phyloP scores from a whole-genome alignment of 2,113 vertebrate species.

The Ptychochromis oligacanthus region DNA sequence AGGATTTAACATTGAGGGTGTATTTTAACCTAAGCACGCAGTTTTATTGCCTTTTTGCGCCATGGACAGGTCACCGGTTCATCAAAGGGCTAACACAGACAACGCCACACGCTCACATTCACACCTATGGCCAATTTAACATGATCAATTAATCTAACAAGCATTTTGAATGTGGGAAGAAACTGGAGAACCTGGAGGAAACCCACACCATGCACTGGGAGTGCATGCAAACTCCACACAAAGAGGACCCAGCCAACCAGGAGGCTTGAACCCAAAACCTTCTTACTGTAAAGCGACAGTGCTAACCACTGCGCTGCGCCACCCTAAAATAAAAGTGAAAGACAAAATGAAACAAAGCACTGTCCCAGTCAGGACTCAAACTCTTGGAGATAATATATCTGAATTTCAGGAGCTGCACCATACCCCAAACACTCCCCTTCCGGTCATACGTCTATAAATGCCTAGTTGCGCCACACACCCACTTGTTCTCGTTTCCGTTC shows the following conservation, averaged over 20 bases:
- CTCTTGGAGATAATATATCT: too few relatives aligned
- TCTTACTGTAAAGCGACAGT: background rate
- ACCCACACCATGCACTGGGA: background rate
- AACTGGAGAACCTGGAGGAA: background rate
- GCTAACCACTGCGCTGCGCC: background rate
- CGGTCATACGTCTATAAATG: too few relatives aligned
- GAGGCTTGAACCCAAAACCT: background rate
- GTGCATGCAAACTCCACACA: background rate
- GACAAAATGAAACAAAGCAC: background rate
- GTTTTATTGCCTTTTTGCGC: too few relatives aligned
- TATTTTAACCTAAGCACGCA: background rate
- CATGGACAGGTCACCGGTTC: background rate
- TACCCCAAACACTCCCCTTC: too few relatives aligned
- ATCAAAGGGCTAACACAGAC: background rate
- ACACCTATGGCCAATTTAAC: background rate
- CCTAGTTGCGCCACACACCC: too few relatives aligned
- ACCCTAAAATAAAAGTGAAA: background rate
- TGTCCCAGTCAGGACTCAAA: background rate
- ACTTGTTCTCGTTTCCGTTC: too few relatives aligned
- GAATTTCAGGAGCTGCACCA: too few relatives aligned
- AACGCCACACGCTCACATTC: background rate
- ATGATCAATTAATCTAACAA: background rate
- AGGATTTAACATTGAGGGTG: too few relatives aligned
- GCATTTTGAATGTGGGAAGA: background rate
- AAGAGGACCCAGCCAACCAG: background rate